These are phyloP conservation scores for Physella acuta DNA, from an alignment of 1,140 invertebrate genomes.

Conservation along the genomic window DNA sequence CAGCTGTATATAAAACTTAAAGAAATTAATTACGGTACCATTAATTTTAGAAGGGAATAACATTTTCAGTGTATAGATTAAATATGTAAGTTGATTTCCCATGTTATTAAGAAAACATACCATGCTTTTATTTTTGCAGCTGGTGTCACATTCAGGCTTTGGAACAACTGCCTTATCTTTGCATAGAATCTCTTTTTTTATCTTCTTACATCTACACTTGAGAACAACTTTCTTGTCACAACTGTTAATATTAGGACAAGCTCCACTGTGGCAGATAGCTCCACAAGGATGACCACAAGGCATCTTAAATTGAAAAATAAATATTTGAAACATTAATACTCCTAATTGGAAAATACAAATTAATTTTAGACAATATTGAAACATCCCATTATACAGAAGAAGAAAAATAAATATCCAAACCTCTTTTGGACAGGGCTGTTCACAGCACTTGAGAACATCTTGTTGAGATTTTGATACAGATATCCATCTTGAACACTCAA, in stretches of 20 bases:
- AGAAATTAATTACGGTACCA: too few relatives aligned
- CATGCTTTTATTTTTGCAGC: slow-evolving; percentile 51
- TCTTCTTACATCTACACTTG: slow-evolving; percentile 75
- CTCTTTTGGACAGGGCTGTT: slow-evolving; percentile 82
- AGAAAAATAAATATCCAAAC: slow-evolving; percentile 61
- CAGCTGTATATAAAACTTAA: too few relatives aligned
- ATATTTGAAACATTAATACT: too few relatives aligned
- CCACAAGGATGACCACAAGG: slow-evolving; percentile 74
- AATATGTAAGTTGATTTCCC: too few relatives aligned
- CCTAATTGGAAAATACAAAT: too few relatives aligned
- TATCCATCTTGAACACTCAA: slow-evolving; percentile 72
- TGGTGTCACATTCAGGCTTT: slow-evolving; percentile 55
- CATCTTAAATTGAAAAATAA: too few relatives aligned
- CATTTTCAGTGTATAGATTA: too few relatives aligned
- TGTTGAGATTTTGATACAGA: slow-evolving; percentile 61
- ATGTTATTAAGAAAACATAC: slow-evolving; percentile 26
- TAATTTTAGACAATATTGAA: too few relatives aligned
- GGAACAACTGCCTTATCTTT: slow-evolving; percentile 38
- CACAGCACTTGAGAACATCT: slow-evolving; percentile 70
- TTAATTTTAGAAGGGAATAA: too few relatives aligned
- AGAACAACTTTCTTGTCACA: slow-evolving; percentile 82
- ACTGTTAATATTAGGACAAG: slow-evolving; percentile 68
- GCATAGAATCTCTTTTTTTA: slow-evolving; percentile 78
- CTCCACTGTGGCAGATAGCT: slow-evolving; percentile 75
- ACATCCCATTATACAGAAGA: too few relatives aligned